A percentile compares a stretch with the other conserved stretches of the same genome.
Conservation (phyloP, 53 echinoderm and acorn worm species). For the Hippasteria phrygiana region DNA sequence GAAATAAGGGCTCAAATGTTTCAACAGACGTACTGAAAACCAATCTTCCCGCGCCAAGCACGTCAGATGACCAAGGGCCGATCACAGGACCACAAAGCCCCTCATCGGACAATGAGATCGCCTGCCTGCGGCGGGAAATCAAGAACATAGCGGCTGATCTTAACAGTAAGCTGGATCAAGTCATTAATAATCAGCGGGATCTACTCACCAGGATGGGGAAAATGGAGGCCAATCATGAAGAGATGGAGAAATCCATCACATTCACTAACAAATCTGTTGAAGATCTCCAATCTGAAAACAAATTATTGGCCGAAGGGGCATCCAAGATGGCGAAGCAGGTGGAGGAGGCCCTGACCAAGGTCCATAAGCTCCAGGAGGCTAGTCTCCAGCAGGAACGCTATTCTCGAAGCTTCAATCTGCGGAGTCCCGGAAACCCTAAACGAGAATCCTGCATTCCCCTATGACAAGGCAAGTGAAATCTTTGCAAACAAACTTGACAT, state of each 20-base stretch:
- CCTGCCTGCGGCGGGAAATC: no score
- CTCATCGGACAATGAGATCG: no score
- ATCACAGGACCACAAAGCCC: no score
- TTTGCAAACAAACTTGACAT: neutral
- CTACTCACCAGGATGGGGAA: constrained; percentile 15
- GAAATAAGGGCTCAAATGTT: no score
- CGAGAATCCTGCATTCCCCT: neutral
- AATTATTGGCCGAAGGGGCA: neutral
- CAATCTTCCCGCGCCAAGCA: no score
- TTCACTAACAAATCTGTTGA: constrained; percentile 9
- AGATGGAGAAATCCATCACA: constrained; percentile 24
- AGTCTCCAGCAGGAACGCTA: constrained; percentile 31
- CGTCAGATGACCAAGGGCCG: no score
- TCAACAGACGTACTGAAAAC: no score
- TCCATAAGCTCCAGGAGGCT: neutral
- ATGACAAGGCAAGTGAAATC: constrained; percentile 22
- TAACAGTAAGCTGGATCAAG: no score
- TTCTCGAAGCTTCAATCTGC: constrained; percentile 18
- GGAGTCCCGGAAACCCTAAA: constrained; percentile 19
- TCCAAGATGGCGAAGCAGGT: constrained; percentile 12
- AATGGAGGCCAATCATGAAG: constrained; percentile 17
- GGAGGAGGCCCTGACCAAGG: neutral
- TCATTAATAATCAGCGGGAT: constrained; percentile 21
- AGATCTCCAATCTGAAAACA: constrained; percentile 13
- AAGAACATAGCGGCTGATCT: no score